These are phyloP conservation scores for Nansenia antarctica DNA, from an alignment of 2,113 vertebrate species.

Conservation along the genomic window DNA sequence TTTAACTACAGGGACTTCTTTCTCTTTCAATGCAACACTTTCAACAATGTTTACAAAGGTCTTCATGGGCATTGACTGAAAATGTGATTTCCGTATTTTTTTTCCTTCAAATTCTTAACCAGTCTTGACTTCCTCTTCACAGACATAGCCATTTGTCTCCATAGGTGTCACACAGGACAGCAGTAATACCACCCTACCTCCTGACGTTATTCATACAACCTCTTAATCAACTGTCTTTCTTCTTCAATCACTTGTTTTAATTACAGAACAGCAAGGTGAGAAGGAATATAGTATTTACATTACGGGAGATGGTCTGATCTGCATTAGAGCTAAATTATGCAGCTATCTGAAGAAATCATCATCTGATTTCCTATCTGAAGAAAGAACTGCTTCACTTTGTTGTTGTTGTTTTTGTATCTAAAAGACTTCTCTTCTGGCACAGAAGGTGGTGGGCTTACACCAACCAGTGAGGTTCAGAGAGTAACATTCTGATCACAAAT, in stretches of 20 bases:
- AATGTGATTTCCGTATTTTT: background rate
- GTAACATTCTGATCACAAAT: background rate
- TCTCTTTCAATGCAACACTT: background rate
- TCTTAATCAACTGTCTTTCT: background rate
- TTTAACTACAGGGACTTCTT: background rate
- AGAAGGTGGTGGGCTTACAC: background rate
- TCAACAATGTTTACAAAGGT: background rate
- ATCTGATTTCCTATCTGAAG: background rate
- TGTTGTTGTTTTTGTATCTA: background rate
- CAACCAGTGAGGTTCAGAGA: background rate
- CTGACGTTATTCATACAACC: background rate
- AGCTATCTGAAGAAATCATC: background rate
- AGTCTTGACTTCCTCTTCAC: background rate
- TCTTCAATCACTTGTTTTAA: background rate
- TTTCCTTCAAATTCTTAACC: too few species aligned
- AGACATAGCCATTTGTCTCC: background rate
- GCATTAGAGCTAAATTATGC: background rate
- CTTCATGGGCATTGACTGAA: background rate
- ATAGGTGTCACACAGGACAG: constrained; percentile 1
- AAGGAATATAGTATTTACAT: background rate
- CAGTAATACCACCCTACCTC: background rate
- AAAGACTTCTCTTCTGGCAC: background rate
- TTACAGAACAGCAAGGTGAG: background rate
- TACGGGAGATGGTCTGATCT: background rate
- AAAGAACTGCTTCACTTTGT: background rate